Evolutionary conservation across 2,888 invertebrate species (phyloP).

Genomic region (Sarcophaga variegata): DNA sequence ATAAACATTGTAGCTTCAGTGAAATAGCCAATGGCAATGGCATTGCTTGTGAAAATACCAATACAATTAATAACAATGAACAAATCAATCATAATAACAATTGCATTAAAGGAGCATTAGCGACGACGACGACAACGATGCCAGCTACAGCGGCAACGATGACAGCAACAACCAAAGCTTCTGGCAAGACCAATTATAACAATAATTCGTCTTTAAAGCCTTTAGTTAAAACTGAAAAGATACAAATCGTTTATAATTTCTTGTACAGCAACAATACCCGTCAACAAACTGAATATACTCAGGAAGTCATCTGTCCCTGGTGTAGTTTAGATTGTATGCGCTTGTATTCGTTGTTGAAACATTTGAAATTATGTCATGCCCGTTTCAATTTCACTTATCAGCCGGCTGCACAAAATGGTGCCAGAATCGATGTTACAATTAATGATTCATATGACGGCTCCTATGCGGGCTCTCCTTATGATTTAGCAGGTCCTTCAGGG

Average conservation of each 20-base stretch:
- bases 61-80: conserved; percentile 62
- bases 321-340: conserved; percentile 94
- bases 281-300: conserved; percentile 97
- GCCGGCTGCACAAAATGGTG: conserved; percentile 84
- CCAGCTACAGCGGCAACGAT: conserved; percentile 24
- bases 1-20: conserved; percentile 72
- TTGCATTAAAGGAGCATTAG: conserved; percentile 70
- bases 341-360: conserved; percentile 94
- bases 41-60: conserved; percentile 51
- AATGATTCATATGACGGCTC: conserved; percentile 98
- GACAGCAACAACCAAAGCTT: conserved; percentile 28
- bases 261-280: conserved; percentile 96
- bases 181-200: conserved; percentile 61
- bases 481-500: conserved; percentile 89
- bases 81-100: conserved; percentile 78
- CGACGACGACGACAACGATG: conserved; percentile 29
- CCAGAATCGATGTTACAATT: conserved; percentile 96
- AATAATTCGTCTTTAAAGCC: conserved; percentile 63
- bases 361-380: conserved; percentile 95
- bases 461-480: conserved; percentile 96
- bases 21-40: conserved; percentile 63
- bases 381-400: conserved; percentile 95
- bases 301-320: conserved; percentile 97
- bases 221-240: conserved; percentile 82
- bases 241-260: conserved; percentile 97